Conservation (phyloP, 1,140 invertebrate species). For the Spodoptera litura region DNA sequence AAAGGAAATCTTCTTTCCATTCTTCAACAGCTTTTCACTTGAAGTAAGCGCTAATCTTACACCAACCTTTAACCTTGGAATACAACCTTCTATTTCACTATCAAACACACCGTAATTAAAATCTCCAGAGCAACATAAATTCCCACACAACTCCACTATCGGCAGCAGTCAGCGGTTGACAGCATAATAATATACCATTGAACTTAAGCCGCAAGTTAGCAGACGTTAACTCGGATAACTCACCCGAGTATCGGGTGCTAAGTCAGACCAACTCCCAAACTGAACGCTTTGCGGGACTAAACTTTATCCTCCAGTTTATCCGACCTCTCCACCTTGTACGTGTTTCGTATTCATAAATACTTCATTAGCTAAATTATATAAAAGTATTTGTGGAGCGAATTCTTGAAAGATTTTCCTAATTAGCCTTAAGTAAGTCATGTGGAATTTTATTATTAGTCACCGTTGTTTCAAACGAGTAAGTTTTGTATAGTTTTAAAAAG, state of each 20-base stretch:
- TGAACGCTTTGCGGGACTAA: conserved; percentile 72
- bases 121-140: conserved; percentile 10
- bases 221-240: conserved; percentile 77
- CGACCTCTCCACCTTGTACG: conserved; percentile 5
- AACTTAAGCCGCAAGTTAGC: conserved; percentile 75
- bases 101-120: background rate
- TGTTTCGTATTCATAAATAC: conserved; percentile 8
- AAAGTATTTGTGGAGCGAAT: background rate
- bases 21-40: too few species aligned
- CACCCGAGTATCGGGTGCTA: conserved; percentile 77
- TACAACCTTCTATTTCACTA: background rate
- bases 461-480: too few species aligned
- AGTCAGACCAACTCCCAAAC: conserved; percentile 74
- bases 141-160: conserved; percentile 54
- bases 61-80: background rate
- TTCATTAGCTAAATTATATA: background rate
- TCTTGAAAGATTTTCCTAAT: too few species aligned
- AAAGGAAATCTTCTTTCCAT: too few species aligned
- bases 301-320: conserved; percentile 73
- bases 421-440: too few species aligned
- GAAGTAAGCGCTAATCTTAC: too few species aligned
- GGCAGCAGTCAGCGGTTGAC: conserved; percentile 58
- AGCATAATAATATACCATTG: conserved; percentile 73
- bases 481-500: too few species aligned
- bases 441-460: too few species aligned